These are phyloP conservation scores for Clanis bilineata DNA, from an alignment of 2,888 invertebrate species.

Conservation along the genomic window DNA sequence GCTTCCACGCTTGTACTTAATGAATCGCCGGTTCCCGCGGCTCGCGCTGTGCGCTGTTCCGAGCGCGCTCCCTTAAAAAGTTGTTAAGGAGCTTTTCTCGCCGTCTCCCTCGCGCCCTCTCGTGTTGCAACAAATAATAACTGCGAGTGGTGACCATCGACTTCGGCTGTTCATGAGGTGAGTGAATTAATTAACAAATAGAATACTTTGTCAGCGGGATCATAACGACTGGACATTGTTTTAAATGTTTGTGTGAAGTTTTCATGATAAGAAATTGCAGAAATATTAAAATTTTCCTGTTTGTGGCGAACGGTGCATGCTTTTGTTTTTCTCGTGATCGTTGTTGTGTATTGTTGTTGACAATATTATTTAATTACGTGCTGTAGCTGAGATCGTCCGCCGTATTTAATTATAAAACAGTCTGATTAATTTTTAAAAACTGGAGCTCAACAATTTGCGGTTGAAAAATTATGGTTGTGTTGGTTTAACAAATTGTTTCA, in stretches of 20 bases:
- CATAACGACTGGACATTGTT: neutral
- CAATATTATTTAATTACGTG: neutral
- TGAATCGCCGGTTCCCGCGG: slow-evolving; percentile 79
- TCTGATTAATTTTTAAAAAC: neutral
- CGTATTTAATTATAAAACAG: neutral
- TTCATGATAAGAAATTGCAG: neutral
- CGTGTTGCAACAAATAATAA: slow-evolving; percentile 58
- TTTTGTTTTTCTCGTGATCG: neutral
- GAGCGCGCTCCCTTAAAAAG: slow-evolving; percentile 69
- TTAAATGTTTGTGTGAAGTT: neutral
- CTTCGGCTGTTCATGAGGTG: slow-evolving; percentile 53
- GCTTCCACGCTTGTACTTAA: slow-evolving; percentile 76
- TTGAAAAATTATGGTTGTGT: too few species aligned
- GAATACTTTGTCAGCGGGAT: slow-evolving; percentile 30
- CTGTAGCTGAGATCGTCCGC: neutral
- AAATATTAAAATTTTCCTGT: neutral
- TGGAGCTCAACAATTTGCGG: neutral
- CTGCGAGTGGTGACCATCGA: slow-evolving; percentile 47
- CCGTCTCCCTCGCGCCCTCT: slow-evolving; percentile 71
- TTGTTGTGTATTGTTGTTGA: neutral
- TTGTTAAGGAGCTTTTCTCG: slow-evolving; percentile 61
- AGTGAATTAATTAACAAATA: slow-evolving; percentile 34
- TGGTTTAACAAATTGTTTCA: too few species aligned
- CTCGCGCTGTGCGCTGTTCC: slow-evolving; percentile 70
- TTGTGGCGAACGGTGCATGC: neutral